Percentiles rank a stretch among this genome's conserved stretches.
These are phyloP conservation scores for Otolemur garnettii DNA, from an alignment of 2,113 vertebrate genomes.

Conservation along the genomic window DNA sequence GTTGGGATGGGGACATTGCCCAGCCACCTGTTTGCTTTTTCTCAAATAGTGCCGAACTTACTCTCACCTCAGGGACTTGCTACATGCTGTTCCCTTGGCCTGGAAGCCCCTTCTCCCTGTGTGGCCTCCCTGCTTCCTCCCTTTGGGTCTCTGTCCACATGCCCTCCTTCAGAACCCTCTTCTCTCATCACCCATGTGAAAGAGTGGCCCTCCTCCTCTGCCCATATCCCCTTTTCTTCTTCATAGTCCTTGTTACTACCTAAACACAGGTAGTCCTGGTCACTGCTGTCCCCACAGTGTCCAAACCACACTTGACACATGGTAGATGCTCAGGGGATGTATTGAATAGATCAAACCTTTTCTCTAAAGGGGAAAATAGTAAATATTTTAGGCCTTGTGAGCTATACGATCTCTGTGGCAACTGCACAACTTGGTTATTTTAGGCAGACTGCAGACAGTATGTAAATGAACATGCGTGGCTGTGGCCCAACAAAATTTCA, in stretches of 20 bases:
- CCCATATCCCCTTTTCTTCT: not conserved
- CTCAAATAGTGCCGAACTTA: not conserved
- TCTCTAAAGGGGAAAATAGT: not conserved
- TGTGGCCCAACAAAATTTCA: not conserved
- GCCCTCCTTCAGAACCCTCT: not conserved
- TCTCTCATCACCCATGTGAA: not conserved
- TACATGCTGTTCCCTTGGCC: not conserved
- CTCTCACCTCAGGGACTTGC: not conserved
- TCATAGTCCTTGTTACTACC: not conserved
- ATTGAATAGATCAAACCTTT: not conserved
- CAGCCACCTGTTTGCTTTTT: not conserved
- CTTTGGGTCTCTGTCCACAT: not conserved
- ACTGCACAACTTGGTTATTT: not conserved
- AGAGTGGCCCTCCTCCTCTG: not conserved
- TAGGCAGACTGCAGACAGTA: not conserved
- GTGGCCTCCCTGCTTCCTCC: not conserved
- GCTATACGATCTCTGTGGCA: not conserved
- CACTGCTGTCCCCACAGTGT: not conserved
- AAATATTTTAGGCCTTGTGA: not conserved
- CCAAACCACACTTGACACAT: not conserved
- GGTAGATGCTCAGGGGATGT: not conserved
- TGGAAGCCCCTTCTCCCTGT: not conserved
- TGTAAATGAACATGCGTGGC: not conserved
- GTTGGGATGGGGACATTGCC: not conserved
- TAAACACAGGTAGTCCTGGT: not conserved